Evolutionary conservation across 2,113 vertebrate species (phyloP).

Genomic region (Ctenomys sociabilis): DNA sequence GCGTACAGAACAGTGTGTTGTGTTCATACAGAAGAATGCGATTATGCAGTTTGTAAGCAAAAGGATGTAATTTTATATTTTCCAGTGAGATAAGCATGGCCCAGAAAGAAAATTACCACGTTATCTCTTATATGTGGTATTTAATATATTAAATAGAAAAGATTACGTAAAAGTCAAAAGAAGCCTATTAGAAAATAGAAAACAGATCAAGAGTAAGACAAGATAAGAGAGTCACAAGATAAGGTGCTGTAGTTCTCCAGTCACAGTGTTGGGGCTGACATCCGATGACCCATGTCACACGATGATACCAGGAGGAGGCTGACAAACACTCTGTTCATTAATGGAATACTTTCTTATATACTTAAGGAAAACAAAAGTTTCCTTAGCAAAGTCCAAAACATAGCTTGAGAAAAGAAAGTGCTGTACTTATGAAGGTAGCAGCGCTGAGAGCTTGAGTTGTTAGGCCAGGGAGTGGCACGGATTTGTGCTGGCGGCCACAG

Average conservation of each 20-base stretch:
- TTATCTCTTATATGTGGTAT: not conserved
- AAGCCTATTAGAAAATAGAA: not conserved
- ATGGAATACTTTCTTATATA: not conserved
- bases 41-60: not conserved
- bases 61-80: not conserved
- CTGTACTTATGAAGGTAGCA: too few species aligned
- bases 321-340: not conserved
- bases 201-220: not conserved
- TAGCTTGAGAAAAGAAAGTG: not conserved
- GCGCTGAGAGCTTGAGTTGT: not conserved
- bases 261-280: not conserved
- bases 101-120: not conserved
- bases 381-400: not conserved
- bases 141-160: not conserved
- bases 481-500: not conserved
- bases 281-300: not conserved
- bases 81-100: not conserved
- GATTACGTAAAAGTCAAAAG: not conserved
- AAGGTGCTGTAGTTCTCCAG: not conserved
- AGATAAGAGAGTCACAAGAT: not conserved
- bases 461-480: not conserved
- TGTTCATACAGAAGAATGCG: not conserved
- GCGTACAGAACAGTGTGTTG: not conserved
- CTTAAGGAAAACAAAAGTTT: not conserved
- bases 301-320: not conserved